A percentile compares a stretch with the other conserved stretches of the same genome.
These are phyloP conservation scores for Trissoscelio sp. DNA, from an alignment of 2,888 invertebrate genomes.

Conservation along the genomic window DNA sequence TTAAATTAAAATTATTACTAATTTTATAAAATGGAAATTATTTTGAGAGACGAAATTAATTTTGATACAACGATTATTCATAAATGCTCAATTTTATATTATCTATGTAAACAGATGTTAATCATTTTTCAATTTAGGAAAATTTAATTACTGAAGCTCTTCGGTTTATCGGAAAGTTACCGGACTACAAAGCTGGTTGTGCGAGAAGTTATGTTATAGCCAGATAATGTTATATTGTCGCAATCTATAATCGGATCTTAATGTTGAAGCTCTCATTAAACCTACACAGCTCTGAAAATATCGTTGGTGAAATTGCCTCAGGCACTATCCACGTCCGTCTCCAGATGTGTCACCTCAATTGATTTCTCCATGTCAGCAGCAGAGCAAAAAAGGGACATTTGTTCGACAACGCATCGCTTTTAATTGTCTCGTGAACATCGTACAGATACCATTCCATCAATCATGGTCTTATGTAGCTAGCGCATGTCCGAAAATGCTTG, in stretches of 20 bases:
- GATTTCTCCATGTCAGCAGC: neutral
- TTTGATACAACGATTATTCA: too few relatives aligned
- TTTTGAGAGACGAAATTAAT: too few relatives aligned
- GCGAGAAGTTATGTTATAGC: slow-evolving; percentile 21
- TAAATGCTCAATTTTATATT: neutral
- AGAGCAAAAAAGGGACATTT: neutral
- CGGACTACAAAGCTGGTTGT: slow-evolving; percentile 1
- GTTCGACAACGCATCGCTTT: neutral
- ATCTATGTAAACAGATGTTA: neutral
- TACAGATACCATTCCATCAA: slow-evolving; percentile 7
- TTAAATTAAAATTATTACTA: too few relatives aligned
- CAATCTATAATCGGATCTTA: slow-evolving; percentile 32
- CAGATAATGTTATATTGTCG: slow-evolving; percentile 26
- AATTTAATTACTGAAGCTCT: slow-evolving; percentile 25
- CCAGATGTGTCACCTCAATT: neutral
- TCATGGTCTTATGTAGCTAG: neutral
- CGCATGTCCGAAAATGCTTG: slow-evolving; percentile 23
- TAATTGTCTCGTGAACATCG: slow-evolving; percentile 7
- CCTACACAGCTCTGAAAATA: neutral
- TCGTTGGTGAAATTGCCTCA: neutral
- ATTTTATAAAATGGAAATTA: too few relatives aligned
- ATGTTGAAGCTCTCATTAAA: slow-evolving; percentile 1
- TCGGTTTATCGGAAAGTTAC: slow-evolving; percentile 21
- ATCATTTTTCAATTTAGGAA: neutral
- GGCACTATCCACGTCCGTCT: neutral